These are phyloP conservation scores for Tolypeutes matacus DNA, from an alignment of 2,797 vertebrate species.

Conservation along the genomic window DNA sequence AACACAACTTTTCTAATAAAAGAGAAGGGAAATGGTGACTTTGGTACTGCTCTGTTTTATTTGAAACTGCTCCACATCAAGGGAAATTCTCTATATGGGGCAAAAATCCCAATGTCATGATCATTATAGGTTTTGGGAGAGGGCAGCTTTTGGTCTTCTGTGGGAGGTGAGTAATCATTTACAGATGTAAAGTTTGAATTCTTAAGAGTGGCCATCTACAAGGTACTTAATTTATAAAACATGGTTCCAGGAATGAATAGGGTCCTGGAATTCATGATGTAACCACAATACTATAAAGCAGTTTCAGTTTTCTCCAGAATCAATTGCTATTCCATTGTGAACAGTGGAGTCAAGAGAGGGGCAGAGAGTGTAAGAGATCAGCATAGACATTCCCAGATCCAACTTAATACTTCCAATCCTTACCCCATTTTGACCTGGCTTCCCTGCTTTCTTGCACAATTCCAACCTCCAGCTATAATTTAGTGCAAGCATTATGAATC, in stretches of 20 bases:
- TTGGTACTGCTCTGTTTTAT: background rate
- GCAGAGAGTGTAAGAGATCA: background rate
- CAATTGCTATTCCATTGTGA: background rate
- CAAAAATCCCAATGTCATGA: background rate
- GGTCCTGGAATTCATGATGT: background rate
- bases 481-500: background rate
- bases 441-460: no score
- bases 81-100: background rate
- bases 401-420: no score
- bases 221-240: background rate
- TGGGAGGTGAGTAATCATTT: background rate
- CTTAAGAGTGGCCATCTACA: background rate
- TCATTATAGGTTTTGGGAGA: background rate
- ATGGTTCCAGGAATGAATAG: background rate
- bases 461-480: background rate
- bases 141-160: background rate
- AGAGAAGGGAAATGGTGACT: conserved; percentile 38
- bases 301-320: background rate
- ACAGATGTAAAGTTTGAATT: background rate
- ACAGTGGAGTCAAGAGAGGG: background rate
- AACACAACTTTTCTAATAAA: conserved; percentile 2
- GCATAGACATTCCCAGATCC: background rate
- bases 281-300: background rate
- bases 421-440: background rate
- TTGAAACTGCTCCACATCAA: background rate